Percentiles rank a stretch among this genome's conserved stretches.
These are phyloP conservation scores for Dendronephthya gigantea DNA, from an alignment of 64 coral and sea anemone genomes.

Conservation along the genomic window DNA sequence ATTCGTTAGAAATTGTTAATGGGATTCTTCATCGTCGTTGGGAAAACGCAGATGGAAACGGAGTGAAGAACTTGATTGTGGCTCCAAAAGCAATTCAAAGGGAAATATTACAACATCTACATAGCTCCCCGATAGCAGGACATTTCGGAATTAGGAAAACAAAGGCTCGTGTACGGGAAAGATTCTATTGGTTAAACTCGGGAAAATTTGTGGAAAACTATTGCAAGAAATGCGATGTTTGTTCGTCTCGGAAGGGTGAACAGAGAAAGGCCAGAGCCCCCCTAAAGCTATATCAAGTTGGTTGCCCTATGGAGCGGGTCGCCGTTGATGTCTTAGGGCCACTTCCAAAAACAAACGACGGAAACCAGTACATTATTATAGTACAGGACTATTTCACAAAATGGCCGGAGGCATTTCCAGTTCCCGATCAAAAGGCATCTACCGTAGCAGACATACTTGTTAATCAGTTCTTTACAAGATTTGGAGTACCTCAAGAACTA, in stretches of 20 bases:
- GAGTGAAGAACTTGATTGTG: background rate
- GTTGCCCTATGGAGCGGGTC: conserved; percentile 18
- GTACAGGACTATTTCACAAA: conserved; percentile 22
- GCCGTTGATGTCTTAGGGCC: background rate
- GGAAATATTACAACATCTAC: conserved; percentile 18
- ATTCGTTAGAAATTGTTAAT: background rate
- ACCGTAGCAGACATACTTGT: background rate
- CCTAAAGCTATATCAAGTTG: conserved; percentile 27
- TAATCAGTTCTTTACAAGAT: background rate
- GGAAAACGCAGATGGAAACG: background rate
- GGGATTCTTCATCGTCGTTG: background rate
- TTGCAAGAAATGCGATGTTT: no score
- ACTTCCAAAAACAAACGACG: no score
- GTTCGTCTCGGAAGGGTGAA: conserved; percentile 32
- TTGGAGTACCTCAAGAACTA: background rate
- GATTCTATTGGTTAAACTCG: conserved; percentile 25
- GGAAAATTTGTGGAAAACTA: background rate
- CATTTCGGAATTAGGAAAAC: conserved; percentile 17
- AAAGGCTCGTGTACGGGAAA: conserved; percentile 5
- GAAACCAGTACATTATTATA: background rate
- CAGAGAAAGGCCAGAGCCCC: conserved; percentile 6
- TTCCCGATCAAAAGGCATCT: background rate
- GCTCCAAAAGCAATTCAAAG: background rate
- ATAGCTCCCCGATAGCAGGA: conserved; percentile 17
- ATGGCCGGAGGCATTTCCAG: background rate